Percentiles rank a stretch among this genome's conserved stretches.
Conservation (phyloP, 1,140 invertebrate genomes). For the Lordiphosa stackelbergi region DNA sequence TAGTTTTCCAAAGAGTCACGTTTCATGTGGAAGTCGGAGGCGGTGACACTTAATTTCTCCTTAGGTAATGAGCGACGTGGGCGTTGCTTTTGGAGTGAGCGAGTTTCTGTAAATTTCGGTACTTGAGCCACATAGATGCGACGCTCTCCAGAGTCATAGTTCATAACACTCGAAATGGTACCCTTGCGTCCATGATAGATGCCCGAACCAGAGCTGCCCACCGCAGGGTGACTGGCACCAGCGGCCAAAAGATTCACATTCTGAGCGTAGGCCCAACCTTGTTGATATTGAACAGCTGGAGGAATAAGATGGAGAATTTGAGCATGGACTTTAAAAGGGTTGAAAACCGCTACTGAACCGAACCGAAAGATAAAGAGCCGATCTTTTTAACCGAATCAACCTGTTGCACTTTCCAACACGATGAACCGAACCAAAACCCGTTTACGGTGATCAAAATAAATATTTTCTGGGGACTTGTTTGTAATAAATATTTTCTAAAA, state of each 20-base stretch:
- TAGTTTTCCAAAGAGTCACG: conserved; percentile 48
- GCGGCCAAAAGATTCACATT: conserved; percentile 79
- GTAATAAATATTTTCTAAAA: no score
- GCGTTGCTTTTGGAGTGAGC: background rate
- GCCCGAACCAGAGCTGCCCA: conserved; percentile 76
- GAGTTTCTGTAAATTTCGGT: conserved; percentile 27
- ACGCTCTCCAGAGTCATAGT: conserved; percentile 29
- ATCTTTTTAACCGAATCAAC: no score
- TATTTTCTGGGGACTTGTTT: no score
- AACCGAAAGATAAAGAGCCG: no score
- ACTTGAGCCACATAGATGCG: conserved; percentile 47
- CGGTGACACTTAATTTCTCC: background rate
- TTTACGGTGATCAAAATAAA: no score
- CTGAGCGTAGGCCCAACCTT: conserved; percentile 78
- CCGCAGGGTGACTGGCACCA: conserved; percentile 72
- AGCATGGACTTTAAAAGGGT: background rate
- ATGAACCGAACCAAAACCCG: no score
- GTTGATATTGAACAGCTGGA: conserved; percentile 78
- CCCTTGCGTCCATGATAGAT: conserved; percentile 76
- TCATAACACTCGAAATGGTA: conserved; percentile 42
- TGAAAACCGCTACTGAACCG: no score
- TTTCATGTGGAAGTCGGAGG: conserved; percentile 39
- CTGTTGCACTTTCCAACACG: no score
- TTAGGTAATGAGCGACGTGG: background rate
- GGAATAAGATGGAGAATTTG: no score